Evolutionary conservation across 2,888 invertebrate species (phyloP), one percentile per base, ranked within the genome.

Genomic region (Aphrophora alni): DNA sequence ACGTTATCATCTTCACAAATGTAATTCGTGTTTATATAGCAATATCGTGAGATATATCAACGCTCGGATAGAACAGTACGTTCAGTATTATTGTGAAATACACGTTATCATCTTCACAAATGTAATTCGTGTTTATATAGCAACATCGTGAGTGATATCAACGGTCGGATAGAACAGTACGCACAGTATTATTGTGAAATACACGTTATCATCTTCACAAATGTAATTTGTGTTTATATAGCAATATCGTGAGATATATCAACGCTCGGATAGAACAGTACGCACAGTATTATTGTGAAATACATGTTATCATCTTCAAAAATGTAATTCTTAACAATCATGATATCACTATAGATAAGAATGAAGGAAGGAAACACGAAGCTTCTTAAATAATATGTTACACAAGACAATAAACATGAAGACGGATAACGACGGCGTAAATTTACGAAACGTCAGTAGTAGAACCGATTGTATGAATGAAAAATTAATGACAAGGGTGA

Each of bases 401-500:
- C 59, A 5, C 12, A 2, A 7, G 12, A 33, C 33, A 21, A n/a
- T 59, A 59, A 59, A 21, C 59, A n/a, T 21, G 59, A 21, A 59
- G n/a, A 59, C 21, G 21, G 59, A 5, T 44, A 44, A 44, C 44
- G 44, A 10, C 5, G 12, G 4, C 21, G 59, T 59, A 59, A 59
- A 59, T 21, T 21, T 59, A 59, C 2, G n/a, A 59, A 59, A 59
- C 21, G 59, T 21, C 21, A 59, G 21, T 59, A 5, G 10, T 44
- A 17, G 21, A 7, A 10, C 21, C 59, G 59, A 59, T 21, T 21
- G 21, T 21, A 59, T 59, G 59, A 59, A 59, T 21, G 59, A 59
- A 59, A 59, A 59, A 59, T 59, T 59, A 59, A 59, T 59, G 59
- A 59, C 59, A 59, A 59, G 59, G 59, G 59, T 59, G 59, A 59